phyloP scores from a whole-genome alignment of 1,140 invertebrate species.

The Pogonus chalceus region DNA sequence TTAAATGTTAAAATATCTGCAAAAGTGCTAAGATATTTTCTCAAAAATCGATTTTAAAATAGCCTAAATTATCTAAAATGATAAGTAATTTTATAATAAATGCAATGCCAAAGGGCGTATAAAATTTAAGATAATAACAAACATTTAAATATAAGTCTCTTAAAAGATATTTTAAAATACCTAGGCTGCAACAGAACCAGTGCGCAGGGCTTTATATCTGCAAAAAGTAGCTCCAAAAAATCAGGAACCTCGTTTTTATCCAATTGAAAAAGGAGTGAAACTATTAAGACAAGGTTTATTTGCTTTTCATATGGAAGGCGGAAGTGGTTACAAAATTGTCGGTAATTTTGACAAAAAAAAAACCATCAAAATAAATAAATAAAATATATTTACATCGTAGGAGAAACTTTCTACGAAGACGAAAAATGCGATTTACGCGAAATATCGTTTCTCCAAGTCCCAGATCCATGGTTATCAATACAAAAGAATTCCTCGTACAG shows the following conservation, averaged over 20 bases:
- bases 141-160: conserved; percentile 5
- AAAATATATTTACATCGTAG: conserved; percentile 11
- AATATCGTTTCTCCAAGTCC: conserved; percentile 48
- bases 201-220: conserved; percentile 46
- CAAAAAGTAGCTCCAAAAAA: conserved; percentile 48
- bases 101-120: no score
- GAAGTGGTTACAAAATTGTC: conserved; percentile 49
- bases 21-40: no score
- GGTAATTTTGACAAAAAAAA: conserved; percentile 26
- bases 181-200: conserved; percentile 47
- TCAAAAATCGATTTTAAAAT: no score
- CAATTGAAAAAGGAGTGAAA: conserved; percentile 46
- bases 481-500: conserved; percentile 48
- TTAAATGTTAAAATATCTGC: no score
- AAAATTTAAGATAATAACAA: no score
- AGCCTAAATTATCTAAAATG: no score
- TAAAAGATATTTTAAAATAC: conserved; percentile 14
- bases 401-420: conserved; percentile 49
- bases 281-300: conserved; percentile 44
- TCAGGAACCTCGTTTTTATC: conserved; percentile 39
- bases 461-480: conserved; percentile 47
- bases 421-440: conserved; percentile 56
- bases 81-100: no score
- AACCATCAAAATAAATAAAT: not conserved
- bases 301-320: conserved; percentile 52